A percentile compares a stretch with the other conserved stretches of the same genome.
Evolutionary conservation across 2,113 vertebrate species (phyloP).

Genomic region (Aleadryas rufinucha): DNA sequence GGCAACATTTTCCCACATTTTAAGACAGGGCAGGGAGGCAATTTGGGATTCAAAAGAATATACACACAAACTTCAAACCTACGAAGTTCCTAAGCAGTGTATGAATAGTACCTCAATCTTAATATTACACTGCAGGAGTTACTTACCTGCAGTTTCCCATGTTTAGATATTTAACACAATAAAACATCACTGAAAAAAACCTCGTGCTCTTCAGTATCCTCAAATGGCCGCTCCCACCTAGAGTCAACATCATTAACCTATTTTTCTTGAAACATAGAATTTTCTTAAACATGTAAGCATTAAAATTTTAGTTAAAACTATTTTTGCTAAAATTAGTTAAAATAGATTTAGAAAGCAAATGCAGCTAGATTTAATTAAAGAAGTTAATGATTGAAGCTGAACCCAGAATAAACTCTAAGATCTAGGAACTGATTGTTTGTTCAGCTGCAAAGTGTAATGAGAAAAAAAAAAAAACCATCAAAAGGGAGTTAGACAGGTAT

Average conservation of each 20-base stretch:
- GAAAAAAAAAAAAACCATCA: too few species aligned
- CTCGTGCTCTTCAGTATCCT: background rate
- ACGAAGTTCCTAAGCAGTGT: accelerated
- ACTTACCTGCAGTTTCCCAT: background rate
- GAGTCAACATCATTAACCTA: background rate
- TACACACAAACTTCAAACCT: background rate
- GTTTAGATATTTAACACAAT: background rate
- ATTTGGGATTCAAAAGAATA: background rate
- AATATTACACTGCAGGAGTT: background rate
- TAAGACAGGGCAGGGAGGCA: background rate
- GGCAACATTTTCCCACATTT: background rate
- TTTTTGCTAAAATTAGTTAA: too few species aligned
- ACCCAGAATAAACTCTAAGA: too few species aligned
- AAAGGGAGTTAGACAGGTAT: too few species aligned
- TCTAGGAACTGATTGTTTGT: too few species aligned
- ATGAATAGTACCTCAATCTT: background rate
- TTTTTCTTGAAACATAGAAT: too few species aligned
- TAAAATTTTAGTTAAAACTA: too few species aligned
- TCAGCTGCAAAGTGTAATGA: too few species aligned
- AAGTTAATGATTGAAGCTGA: too few species aligned
- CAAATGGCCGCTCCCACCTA: background rate
- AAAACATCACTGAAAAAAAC: background rate
- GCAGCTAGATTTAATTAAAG: too few species aligned
- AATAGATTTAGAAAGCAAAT: too few species aligned
- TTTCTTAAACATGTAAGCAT: too few species aligned